Percentiles rank a stretch among this genome's conserved stretches.
phyloP scores from a whole-genome alignment of 1,140 invertebrate species.

The Heliconius himera region DNA sequence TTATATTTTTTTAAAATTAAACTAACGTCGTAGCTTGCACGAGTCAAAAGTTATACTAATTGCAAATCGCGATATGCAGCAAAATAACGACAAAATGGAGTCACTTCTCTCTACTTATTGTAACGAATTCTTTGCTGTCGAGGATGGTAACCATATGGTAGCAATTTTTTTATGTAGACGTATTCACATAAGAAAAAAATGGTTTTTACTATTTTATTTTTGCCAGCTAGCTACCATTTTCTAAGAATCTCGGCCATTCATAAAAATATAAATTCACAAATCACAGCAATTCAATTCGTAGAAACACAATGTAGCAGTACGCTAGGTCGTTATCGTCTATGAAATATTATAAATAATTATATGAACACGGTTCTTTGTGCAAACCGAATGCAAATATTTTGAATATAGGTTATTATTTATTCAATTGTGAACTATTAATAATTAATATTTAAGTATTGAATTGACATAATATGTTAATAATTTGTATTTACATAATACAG shows the following conservation, averaged over 20 bases:
- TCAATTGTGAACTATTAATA: not conserved
- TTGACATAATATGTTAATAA: not conserved
- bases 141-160: too few relatives aligned
- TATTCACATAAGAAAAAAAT: too few relatives aligned
- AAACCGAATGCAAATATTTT: constrained; percentile 7
- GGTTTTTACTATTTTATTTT: not conserved
- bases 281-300: not conserved
- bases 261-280: not conserved
- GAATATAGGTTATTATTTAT: not conserved
- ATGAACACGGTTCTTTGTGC: not conserved
- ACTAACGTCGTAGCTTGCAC: too few relatives aligned
- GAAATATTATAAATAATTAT: constrained; percentile 13
- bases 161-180: too few relatives aligned
- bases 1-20: too few relatives aligned
- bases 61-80: too few relatives aligned
- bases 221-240: not conserved
- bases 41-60: too few relatives aligned
- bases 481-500: not conserved
- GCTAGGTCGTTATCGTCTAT: not conserved
- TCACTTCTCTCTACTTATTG: too few relatives aligned
- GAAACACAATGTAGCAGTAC: not conserved
- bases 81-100: too few relatives aligned
- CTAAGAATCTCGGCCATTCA: not conserved
- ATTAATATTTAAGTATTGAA: not conserved
- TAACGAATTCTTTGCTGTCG: too few relatives aligned